phyloP scores from a whole-genome alignment of 2,113 vertebrate genomes.

The Plecturocebus donacophilus region DNA sequence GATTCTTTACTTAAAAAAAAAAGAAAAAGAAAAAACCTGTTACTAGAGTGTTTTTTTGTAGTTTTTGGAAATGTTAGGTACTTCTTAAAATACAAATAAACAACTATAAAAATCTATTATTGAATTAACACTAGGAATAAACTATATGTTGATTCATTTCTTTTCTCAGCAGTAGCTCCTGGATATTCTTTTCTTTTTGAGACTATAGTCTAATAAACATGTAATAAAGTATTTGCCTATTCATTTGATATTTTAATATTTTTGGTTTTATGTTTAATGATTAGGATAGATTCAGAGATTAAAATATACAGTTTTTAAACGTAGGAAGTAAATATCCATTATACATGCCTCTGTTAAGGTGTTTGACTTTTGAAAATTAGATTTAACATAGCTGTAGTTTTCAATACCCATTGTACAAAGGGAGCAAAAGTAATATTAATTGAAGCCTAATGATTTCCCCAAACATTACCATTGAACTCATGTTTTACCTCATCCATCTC shows the following conservation, averaged over 20 bases:
- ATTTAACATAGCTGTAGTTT: not conserved
- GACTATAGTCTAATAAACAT: not conserved
- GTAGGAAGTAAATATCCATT: slow-evolving; percentile 18
- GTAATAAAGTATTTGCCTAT: not conserved
- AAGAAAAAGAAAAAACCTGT: not conserved
- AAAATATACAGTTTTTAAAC: not conserved
- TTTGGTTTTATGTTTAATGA: slow-evolving; percentile 11
- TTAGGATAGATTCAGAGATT: not conserved
- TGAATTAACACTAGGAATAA: slow-evolving; percentile 19
- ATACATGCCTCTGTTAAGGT: not conserved
- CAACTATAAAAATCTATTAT: not conserved
- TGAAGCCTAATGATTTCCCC: not conserved
- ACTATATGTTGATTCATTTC: not conserved
- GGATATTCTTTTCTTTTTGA: slow-evolving; percentile 20
- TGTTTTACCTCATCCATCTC: slow-evolving; percentile 2
- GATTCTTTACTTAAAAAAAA: not conserved
- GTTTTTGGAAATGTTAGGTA: slow-evolving; percentile 18
- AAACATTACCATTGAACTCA: not conserved
- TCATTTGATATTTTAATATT: slow-evolving; percentile 30
- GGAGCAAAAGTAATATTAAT: not conserved
- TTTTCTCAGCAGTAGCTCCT: not conserved
- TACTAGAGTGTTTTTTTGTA: not conserved
- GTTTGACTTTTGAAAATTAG: not conserved
- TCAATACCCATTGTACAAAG: not conserved
- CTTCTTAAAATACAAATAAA: slow-evolving; percentile 48